Base-by-base conservation (phyloP, 2,113 vertebrate species). In the Aegithalos caudatus region DNA sequence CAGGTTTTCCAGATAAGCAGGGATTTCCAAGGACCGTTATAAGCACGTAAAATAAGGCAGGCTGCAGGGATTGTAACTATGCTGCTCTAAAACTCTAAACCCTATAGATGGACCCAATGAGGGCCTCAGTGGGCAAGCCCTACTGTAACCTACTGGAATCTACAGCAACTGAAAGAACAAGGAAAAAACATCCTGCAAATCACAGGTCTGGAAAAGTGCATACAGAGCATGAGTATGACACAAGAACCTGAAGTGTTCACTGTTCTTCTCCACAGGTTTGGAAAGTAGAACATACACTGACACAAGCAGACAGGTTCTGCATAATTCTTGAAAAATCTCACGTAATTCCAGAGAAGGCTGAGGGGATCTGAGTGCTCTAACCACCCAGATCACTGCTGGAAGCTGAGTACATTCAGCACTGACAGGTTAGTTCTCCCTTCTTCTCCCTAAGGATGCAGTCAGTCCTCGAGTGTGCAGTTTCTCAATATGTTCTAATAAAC, bases 21-120 rank as follows among this genome's bases (percentile, higher is more conserved):
- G 19, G 6, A 28, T 48, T 89, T 71, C n/a, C 18, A 3, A 38
- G 12, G 21, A 69, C 33, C 5, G 20, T 22, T 71, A 38, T 7
- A 40, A 77, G 35, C 12, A 61, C 11, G 6, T 45, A 14, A 13
- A 61, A 31, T 48, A 71, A 45, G 22, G 10, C 14, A 44, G 17
- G n/a, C 29, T 40, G 51, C 19, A 23, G 3, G 3, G 17, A 31
- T 11, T 4, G 1, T 28, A 66, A 33, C 6, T 3, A 1, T 29
- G 47, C 28, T 45, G 7, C 22, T 74, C 10, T 33, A 50, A 50
- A 88, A 31, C n/a, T 81, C 7, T 20, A 70, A 70, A 16, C 10
- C 31, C 44, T 87, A 10, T 40, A n/a, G 35, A 22, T 14, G 4
- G 67, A 53, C 5, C 3, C 5, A 76, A 6, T 10, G 11, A 56